These are phyloP conservation scores for Hydrotaea diabolus DNA, from an alignment of 2,888 invertebrate species.

Conservation along the genomic window DNA sequence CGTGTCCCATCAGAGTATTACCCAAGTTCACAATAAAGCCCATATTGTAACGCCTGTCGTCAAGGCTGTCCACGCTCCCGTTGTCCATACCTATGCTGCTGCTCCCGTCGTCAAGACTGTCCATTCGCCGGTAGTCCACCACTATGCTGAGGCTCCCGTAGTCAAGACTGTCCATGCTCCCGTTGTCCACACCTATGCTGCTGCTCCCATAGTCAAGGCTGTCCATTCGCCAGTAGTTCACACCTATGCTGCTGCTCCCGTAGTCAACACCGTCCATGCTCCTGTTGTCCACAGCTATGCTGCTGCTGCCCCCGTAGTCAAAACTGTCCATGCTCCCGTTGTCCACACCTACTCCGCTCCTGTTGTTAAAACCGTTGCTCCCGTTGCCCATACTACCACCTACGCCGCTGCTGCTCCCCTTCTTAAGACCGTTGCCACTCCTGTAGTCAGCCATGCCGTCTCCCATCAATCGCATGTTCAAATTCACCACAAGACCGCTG, in stretches of 20 bases:
- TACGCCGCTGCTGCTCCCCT: slow-evolving; percentile 57
- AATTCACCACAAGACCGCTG: slow-evolving; percentile 28
- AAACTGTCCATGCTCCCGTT: slow-evolving; percentile 71
- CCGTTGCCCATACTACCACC: slow-evolving; percentile 46
- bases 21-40: slow-evolving; percentile 44
- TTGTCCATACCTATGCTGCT: slow-evolving; percentile 76
- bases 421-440: slow-evolving; percentile 45
- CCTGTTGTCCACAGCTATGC: slow-evolving; percentile 16
- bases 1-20: slow-evolving; percentile 83
- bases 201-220: slow-evolving; percentile 59
- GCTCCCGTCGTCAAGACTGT: slow-evolving; percentile 77
- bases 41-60: slow-evolving; percentile 69
- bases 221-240: slow-evolving; percentile 26
- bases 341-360: slow-evolving; percentile 75
- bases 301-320: slow-evolving; percentile 70
- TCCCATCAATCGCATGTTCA: not conserved
- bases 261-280: slow-evolving; percentile 8
- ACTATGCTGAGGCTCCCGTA: slow-evolving; percentile 75
- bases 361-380: slow-evolving; percentile 77
- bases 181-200: slow-evolving; percentile 44
- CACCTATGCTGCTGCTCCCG: slow-evolving; percentile 42
- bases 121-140: slow-evolving; percentile 53
- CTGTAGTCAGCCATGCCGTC: slow-evolving; percentile 4
- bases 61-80: slow-evolving; percentile 76
- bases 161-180: slow-evolving; percentile 77